Percentiles rank a stretch among this genome's conserved stretches.
Conservation (phyloP, 2,888 invertebrate species). For the Heliconius ismenius region DNA sequence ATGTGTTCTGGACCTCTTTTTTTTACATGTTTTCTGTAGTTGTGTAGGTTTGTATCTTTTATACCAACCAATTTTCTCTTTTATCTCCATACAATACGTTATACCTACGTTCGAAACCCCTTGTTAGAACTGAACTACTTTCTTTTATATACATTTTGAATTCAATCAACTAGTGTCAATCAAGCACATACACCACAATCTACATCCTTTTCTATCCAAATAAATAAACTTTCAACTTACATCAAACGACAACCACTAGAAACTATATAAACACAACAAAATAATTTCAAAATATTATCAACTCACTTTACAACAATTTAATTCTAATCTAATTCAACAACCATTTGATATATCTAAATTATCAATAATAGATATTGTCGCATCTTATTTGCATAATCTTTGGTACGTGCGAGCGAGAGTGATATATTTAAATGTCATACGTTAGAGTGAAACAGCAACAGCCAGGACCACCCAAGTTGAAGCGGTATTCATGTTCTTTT, state of each 20-base stretch:
- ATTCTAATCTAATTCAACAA: constrained; percentile 33
- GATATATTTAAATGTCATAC: background rate
- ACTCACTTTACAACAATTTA: constrained; percentile 22
- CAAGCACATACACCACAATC: background rate
- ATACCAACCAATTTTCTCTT: too few species aligned
- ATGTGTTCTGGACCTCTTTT: too few species aligned
- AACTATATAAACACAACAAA: constrained; percentile 22
- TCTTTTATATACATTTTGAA: too few species aligned
- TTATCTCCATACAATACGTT: too few species aligned
- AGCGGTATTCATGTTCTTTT: constrained; percentile 65
- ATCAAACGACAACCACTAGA: background rate
- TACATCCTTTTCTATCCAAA: background rate
- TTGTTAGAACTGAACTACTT: too few species aligned
- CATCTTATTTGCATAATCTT: constrained; percentile 58
- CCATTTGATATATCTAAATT: constrained; percentile 45
- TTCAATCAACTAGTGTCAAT: too few species aligned
- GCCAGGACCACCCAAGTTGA: constrained; percentile 74
- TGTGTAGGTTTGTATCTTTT: too few species aligned
- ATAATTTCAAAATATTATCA: constrained; percentile 31
- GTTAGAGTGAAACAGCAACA: constrained; percentile 51
- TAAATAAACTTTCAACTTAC: background rate
- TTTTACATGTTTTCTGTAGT: too few species aligned
- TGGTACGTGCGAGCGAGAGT: constrained; percentile 50
- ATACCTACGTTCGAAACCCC: too few species aligned
- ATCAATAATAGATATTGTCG: constrained; percentile 40